Conservation (phyloP, 2,113 vertebrate genomes). For the Bolborhynchus lineola region DNA sequence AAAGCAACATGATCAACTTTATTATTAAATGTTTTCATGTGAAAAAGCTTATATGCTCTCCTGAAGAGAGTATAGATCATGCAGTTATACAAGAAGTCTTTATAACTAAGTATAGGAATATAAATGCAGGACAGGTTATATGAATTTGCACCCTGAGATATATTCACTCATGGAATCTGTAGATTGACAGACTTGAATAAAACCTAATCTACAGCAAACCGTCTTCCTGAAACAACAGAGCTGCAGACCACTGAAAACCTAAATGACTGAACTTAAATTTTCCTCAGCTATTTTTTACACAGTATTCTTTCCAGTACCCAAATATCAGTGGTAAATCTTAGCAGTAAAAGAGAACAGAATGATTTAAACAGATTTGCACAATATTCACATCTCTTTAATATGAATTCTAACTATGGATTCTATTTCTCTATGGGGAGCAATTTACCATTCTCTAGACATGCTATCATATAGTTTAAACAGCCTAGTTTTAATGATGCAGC, state of each 20-base stretch:
- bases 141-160: neutral
- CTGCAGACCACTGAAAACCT: neutral
- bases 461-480: neutral
- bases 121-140: neutral
- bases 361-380: neutral
- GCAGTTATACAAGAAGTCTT: neutral
- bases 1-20: constrained; percentile 52
- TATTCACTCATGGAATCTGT: neutral
- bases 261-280: neutral
- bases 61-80: constrained; percentile 31
- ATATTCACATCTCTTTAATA: neutral
- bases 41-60: constrained; percentile 56
- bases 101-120: neutral
- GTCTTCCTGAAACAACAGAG: neutral
- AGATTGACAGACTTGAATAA: neutral
- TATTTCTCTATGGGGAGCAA: neutral
- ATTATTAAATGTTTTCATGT: constrained; percentile 71
- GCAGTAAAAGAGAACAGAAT: neutral
- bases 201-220: neutral
- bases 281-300: neutral
- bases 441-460: neutral
- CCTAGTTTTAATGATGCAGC: neutral
- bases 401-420: neutral
- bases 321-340: neutral
- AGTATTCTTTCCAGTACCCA: neutral